Percentiles rank a stretch among this genome's conserved stretches.
Evolutionary conservation across 2,888 invertebrate genomes (phyloP).

Genomic region (Lasioglossum oenotherae): DNA sequence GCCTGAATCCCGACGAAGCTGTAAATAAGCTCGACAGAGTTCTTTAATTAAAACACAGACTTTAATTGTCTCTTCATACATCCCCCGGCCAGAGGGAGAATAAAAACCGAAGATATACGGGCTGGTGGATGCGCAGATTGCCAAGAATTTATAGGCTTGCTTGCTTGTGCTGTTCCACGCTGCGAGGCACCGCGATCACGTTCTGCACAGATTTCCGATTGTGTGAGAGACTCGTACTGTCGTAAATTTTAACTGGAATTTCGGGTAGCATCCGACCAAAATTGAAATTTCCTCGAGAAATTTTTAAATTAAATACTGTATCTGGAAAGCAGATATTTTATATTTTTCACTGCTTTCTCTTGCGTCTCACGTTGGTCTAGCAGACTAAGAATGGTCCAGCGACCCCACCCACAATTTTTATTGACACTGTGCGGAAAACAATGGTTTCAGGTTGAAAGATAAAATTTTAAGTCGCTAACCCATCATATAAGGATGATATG

Average conservation of each 20-base stretch:
- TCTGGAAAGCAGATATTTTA: too few species aligned
- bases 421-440: too few species aligned
- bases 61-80: constrained; percentile 41
- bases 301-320: not conserved
- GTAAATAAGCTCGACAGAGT: constrained; percentile 17
- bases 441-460: too few species aligned
- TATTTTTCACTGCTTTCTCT: too few species aligned
- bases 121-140: constrained; percentile 36
- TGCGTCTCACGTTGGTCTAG: too few species aligned
- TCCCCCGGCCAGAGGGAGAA: not conserved
- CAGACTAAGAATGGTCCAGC: too few species aligned
- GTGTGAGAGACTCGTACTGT: too few species aligned
- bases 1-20: constrained; percentile 34
- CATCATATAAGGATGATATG: too few species aligned
- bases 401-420: too few species aligned
- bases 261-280: not conserved
- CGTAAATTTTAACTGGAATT: too few species aligned
- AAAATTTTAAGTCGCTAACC: too few species aligned
- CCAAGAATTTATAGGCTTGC: constrained; percentile 44
- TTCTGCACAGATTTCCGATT: constrained; percentile 19
- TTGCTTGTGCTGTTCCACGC: not conserved
- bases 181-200: not conserved
- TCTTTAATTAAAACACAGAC: constrained; percentile 46
- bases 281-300: not conserved
- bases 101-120: constrained; percentile 25